Evolutionary conservation across 2,797 vertebrate genomes (phyloP), one percentile per base, ranked within the genome.

Genomic region (Lemur catta): DNA sequence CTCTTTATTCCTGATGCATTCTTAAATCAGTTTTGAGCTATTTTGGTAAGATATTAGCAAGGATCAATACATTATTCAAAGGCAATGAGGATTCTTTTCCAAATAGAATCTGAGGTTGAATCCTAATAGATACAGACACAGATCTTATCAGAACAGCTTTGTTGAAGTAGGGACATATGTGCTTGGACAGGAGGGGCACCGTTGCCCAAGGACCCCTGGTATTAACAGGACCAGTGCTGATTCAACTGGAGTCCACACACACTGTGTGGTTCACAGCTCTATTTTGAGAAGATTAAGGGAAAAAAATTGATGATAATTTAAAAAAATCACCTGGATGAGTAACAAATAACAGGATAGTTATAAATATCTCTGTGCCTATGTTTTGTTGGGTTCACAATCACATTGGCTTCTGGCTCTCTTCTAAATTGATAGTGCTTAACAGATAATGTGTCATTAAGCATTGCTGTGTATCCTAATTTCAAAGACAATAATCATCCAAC

Each of bases 11-110:
- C 57, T 59, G 57, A 95, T 72, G 67, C 24, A 74, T 87, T 88
- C 95, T 95, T 30, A 94, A 95, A 79, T 18, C 22, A 38, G 55
- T 82, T 90, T 55, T 67, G 48, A 91, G 93, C 52, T 48, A 84
- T 69, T 89, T 91, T 61, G 43, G 24, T 55, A 76, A 88, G 61
- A 89, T 35, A 28, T 46, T 93, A 91, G 46, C 41, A 82, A 84
- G 76, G 72, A 84, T 85, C 48, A 82, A 79, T 33, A 72, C 71
- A 84, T 85, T 88, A 82, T 63, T 95, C 48, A 67, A 92, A 84
- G 61, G 48, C 48, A 91, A 65, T n/a, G 71, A 8, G 26, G 11
- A 52, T 41, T 43, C 20, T 93, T 35, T 67, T 30, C 22, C n/a
- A 71, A 87, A 35, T 20, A 35, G 33, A 88, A 93, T 78, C 33